Evolutionary conservation across 2,797 vertebrate species (phyloP), one percentile per base, ranked within the genome.

Genomic region (Sorex maritimensis): DNA sequence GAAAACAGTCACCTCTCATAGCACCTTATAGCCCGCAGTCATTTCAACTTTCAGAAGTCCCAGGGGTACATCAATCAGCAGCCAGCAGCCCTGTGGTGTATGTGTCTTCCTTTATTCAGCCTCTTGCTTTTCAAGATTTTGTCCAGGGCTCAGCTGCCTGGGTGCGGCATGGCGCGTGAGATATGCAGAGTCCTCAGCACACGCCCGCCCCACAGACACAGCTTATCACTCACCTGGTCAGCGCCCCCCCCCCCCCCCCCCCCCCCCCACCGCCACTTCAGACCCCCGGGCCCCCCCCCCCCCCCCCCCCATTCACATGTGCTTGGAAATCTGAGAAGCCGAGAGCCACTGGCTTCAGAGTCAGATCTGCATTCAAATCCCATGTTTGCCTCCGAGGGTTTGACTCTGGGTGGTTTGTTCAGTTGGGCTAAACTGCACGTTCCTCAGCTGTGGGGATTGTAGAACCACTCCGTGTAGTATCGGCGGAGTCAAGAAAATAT

Each of bases 181-280:
- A 71, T 69, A 79, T 2, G 2, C 21, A 63, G 80, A 12, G 15
- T 79, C 67, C 68, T 69, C 6, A 6, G 87, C 41, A 12, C n/a
- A n/a, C 0, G 1, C 34, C 28, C 28, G 68, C 67, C 13, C 74
- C 24, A 0, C 11, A 0, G 80, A 41, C 1, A 9, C 0, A 0
- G 81, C 67, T 72, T 75, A 17, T 61, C 3, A 19, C 58, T 61
- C 15, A 61, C 19, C 58, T 6, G 13, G 21, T 46, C 34, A 34
- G n/a, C n/a, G n/a, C 34, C 34, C 34, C 34, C 34, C 34, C 34
- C 34, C 34, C 15, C 71, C n/a, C 7, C 1, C 34, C 34, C 34
- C 34, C 34, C 34, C 34, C 34, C 34, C 15, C 71, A n/a, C n/a
- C n/a, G n/a, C n/a, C n/a, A n/a, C n/a, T n/a, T n/a, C n/a, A n/a